Base-by-base conservation (phyloP, 1,140 invertebrate genomes). In the Leptopilina boulardi region DNA sequence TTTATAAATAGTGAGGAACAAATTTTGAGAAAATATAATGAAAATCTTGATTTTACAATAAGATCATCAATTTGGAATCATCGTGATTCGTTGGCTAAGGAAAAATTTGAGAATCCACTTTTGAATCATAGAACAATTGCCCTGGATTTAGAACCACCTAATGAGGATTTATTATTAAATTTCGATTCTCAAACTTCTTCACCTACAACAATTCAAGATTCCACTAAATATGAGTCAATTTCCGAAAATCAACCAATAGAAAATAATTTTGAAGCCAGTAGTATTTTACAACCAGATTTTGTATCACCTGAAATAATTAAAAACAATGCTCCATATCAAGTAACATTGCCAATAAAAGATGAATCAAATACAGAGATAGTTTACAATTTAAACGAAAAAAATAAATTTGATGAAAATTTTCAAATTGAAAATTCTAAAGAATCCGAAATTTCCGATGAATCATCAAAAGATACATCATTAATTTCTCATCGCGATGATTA, bases 241-340 rank as follows among this genome's bases (percentile, higher is more conserved):
- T 3, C 21, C 4, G n/a, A 56, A 42, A 44, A 5, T 5, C 0
- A 1, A n/a, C n/a, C n/a, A n/a, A n/a, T n/a, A n/a, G n/a, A n/a
- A n/a, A n/a, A 21, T 0, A 44, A 21, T 56, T 66, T 13, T 5
- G 0, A 13, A 66, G 21, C 4, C 4, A 59, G 11, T n/a, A 30
- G 59, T 5, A 30, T 4, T 13, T n/a, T 66, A n/a, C 26, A 30
- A 3, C 4, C 13, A 30, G 59, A 66, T n/a, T 34, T 66, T 30
- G n/a, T n/a, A n/a, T n/a, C n/a, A n/a, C 11, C 59, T n/a, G 13
- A 10, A 23, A 56, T 18, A n/a, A n/a, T n/a, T n/a, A n/a, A 76
- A 13, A 80, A 79, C 10, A 84, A 85, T 44, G 83, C 85, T 1
- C 86, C 88, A 1, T 83, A 81, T 30, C 82, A 86, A 15, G 72